phyloP scores from a whole-genome alignment of 2,797 vertebrate species.

The Perodicticus potto region DNA sequence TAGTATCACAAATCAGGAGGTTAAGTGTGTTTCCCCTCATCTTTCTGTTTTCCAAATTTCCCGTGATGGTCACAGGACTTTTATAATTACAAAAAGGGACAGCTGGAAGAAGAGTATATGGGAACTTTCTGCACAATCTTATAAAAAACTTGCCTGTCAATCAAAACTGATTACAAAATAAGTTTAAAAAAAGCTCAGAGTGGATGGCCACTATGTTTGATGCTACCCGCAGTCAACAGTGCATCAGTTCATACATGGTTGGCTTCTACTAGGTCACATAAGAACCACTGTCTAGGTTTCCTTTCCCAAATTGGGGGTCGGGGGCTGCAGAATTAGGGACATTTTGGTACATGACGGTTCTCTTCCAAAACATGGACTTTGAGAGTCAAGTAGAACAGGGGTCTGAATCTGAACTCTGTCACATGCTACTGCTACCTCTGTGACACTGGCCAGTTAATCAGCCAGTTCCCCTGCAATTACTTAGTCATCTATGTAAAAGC shows the following conservation, averaged over 20 bases:
- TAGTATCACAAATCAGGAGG: background rate
- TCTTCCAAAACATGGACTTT: background rate
- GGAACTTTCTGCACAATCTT: background rate
- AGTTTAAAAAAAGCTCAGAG: background rate
- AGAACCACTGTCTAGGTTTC: accelerated
- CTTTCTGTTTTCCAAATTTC: background rate
- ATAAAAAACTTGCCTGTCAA: background rate
- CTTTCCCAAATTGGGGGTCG: background rate
- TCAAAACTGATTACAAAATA: background rate
- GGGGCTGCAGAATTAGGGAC: background rate
- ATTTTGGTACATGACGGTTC: background rate
- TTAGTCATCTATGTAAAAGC: background rate
- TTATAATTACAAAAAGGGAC: background rate
- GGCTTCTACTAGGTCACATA: background rate
- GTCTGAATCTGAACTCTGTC: background rate
- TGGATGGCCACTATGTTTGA: background rate
- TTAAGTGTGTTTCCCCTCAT: background rate
- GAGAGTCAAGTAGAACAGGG: no score
- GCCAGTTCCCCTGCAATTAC: background rate
- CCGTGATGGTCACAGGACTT: background rate
- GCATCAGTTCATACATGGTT: background rate
- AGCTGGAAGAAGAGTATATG: background rate
- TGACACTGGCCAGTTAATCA: background rate
- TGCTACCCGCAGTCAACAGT: no score
- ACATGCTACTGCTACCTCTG: background rate